A percentile compares a stretch with the other conserved stretches of the same genome.
These are phyloP conservation scores for Acropora yongei DNA, from an alignment of 64 coral and sea anemone genomes.

Conservation along the genomic window DNA sequence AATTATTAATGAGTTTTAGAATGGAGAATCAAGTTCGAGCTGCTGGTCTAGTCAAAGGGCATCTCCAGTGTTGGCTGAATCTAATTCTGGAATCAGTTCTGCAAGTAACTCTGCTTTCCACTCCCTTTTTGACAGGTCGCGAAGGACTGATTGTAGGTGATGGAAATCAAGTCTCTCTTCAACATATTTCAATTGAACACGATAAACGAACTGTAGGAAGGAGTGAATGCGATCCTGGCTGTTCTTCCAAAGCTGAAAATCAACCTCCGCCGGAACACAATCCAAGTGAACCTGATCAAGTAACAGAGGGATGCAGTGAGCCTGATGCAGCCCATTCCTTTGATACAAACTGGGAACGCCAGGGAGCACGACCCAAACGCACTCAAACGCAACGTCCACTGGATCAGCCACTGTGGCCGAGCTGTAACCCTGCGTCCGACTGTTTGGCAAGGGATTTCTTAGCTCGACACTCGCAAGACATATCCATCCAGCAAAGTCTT, in stretches of 20 bases:
- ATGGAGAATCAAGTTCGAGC: neutral
- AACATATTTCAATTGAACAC: too few relatives aligned
- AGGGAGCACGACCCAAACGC: conserved; percentile 5
- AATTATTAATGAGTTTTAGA: conserved; percentile 18
- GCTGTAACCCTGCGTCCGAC: neutral
- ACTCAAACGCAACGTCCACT: neutral
- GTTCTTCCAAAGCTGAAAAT: neutral
- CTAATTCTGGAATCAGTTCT: neutral
- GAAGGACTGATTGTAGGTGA: too few relatives aligned
- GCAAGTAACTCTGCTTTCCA: too few relatives aligned
- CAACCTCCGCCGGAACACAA: neutral
- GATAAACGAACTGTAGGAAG: too few relatives aligned
- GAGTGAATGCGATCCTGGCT: too few relatives aligned
- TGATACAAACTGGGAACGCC: neutral
- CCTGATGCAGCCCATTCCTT: neutral
- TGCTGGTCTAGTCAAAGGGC: neutral
- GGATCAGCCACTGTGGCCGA: too few relatives aligned
- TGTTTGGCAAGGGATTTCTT: neutral
- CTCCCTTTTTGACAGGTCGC: too few relatives aligned
- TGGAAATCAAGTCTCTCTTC: too few relatives aligned
- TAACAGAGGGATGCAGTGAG: too few relatives aligned
- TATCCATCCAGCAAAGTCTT: too few relatives aligned
- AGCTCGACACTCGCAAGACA: neutral
- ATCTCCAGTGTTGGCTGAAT: neutral
- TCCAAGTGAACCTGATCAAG: neutral